Base-by-base conservation (phyloP, 2,113 vertebrate genomes). In the Typhlomys cinereus region DNA sequence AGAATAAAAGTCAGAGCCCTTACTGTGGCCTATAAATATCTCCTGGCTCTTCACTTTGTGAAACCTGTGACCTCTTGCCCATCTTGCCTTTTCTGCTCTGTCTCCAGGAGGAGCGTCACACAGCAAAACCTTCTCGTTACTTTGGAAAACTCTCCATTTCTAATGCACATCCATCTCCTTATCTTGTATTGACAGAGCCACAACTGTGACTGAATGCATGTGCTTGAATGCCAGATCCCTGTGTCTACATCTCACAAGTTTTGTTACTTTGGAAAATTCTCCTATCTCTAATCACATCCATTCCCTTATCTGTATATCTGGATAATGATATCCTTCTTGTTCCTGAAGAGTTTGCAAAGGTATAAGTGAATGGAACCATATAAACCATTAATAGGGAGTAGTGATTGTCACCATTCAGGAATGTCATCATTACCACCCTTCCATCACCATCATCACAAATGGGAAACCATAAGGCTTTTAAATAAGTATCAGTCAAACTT, bases 381-480 rank as follows among this genome's bases (percentile, higher is more conserved):
- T 52, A 44, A 78, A 10, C 23, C 75, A 15, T 89, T n/a, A n/a
- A 36, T 17, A 84, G 41, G 3, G 39, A 13, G 48, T 34, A 9
- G 75, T 15, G 20, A 31, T 29, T 1, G 54, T 8, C 67, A 74
- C 7, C 9, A 41, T 34, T 31, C 46, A 74, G 50, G 1, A 11
- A 23, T 79, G 14, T 59, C 12, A 18, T 54, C 1, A n/a, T n/a
- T 75, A n/a, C 20, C 31, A 75, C 48, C 48, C 11, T 3, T 50
- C 34, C 0, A 34, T 5, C 46, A 34, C n/a, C 1, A n/a, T 52
- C n/a, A 4, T 12, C 18, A n/a, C n/a, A n/a, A n/a, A n/a, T n/a
- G n/a, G n/a, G n/a, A n/a, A n/a, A n/a, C 54, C 54, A 52, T 52
- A 52, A 52, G 52, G 52, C 17, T 52, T 52, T 52, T 52, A 52